A percentile compares a stretch with the other conserved stretches of the same genome.
phyloP scores from a whole-genome alignment of 2,888 invertebrate genomes.

The Cremastobaeus sp. region DNA sequence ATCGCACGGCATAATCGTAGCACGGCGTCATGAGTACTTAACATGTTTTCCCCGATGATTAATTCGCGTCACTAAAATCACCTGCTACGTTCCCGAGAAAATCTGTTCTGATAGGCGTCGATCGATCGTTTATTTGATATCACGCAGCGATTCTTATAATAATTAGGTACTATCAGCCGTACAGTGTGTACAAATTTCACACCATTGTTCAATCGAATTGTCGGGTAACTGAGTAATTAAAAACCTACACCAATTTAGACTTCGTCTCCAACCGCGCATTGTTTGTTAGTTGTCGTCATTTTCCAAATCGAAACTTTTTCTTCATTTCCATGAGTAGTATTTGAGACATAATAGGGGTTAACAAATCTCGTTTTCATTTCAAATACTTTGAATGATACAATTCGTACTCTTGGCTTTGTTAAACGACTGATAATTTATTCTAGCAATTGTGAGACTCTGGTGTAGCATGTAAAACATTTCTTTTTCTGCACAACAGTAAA shows the following conservation, averaged over 20 bases:
- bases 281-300: conserved; percentile 2
- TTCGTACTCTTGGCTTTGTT: conserved; percentile 7
- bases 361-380: conserved; percentile 33
- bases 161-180: too few relatives aligned
- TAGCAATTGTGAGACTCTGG: not conserved
- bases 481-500: too few relatives aligned
- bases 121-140: conserved; percentile 29
- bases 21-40: conserved; percentile 47
- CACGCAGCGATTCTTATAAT: not conserved
- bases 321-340: too few relatives aligned
- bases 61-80: conserved; percentile 46
- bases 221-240: too few relatives aligned
- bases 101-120: conserved; percentile 1
- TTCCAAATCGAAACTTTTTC: not conserved
- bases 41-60: conserved; percentile 51
- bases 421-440: conserved; percentile 33
- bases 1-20: conserved; percentile 39
- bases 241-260: too few relatives aligned
- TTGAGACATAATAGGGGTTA: too few relatives aligned
- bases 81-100: conserved; percentile 31
- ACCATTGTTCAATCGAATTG: too few relatives aligned
- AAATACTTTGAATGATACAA: conserved; percentile 23
- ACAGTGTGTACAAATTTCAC: too few relatives aligned
- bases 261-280: too few relatives aligned
- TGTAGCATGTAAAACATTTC: too few relatives aligned